phyloP scores from a whole-genome alignment of 2,113 vertebrate species.

The Brachyhypopomus occidentalis region DNA sequence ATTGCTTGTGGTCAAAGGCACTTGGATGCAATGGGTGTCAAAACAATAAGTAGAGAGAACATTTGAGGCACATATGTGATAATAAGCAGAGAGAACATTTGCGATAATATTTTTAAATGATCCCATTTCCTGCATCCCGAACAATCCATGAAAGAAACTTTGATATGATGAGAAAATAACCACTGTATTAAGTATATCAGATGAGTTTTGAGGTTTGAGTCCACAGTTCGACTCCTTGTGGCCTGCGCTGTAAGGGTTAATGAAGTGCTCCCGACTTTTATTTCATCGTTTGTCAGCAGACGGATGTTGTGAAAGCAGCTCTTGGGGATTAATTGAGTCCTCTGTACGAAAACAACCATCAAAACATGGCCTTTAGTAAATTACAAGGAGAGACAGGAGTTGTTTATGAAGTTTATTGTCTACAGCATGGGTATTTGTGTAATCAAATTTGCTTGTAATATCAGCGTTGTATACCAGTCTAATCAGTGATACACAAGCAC shows the following conservation, averaged over 20 bases:
- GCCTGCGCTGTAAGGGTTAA: slow-evolving; percentile 10
- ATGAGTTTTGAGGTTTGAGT: neutral
- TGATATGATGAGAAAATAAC: neutral
- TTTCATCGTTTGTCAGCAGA: slow-evolving; percentile 45
- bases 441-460: slow-evolving; percentile 61
- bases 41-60: slow-evolving; percentile 23
- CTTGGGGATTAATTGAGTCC: slow-evolving; percentile 61
- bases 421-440: slow-evolving; percentile 53
- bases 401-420: slow-evolving; percentile 63
- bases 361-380: slow-evolving; percentile 59
- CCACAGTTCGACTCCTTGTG: neutral
- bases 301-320: slow-evolving; percentile 54
- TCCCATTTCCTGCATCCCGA: neutral
- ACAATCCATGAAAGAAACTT: neutral
- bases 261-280: slow-evolving; percentile 20
- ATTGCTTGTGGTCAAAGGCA: slow-evolving; percentile 7
- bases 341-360: slow-evolving; percentile 62
- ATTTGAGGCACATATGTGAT: neutral
- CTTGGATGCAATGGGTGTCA: neutral
- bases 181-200: slow-evolving; percentile 8
- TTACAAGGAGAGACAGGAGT: slow-evolving; percentile 55
- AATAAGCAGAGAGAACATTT: slow-evolving; percentile 17
- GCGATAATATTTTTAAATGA: slow-evolving; percentile 28
- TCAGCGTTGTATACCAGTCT: slow-evolving; percentile 60
- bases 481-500: slow-evolving; percentile 14